phyloP scores from a whole-genome alignment of 2,113 vertebrate species.

The Rissa tridactyla region DNA sequence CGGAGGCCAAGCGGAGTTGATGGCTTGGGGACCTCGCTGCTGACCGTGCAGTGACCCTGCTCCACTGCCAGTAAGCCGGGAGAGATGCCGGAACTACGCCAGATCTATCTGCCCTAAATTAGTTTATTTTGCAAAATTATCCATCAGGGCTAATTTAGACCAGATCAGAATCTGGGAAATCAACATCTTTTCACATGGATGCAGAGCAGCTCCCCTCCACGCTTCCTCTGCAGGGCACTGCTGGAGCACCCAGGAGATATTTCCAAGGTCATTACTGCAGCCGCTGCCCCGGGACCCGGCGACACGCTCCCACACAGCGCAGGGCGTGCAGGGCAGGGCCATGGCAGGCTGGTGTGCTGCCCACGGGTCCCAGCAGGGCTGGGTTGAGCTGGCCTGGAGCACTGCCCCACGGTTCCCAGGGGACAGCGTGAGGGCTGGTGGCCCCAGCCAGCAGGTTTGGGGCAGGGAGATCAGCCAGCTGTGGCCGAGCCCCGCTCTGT shows the following conservation, averaged over 20 bases:
- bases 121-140: neutral
- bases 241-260: neutral
- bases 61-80: neutral
- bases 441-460: neutral
- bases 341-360: neutral
- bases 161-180: neutral
- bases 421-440: neutral
- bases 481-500: neutral
- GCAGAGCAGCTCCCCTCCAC: neutral
- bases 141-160: conserved; percentile 1
- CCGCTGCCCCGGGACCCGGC: neutral
- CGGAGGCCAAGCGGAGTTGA: neutral
- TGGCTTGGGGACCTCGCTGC: accelerated
- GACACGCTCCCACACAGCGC: neutral
- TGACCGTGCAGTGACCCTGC: neutral
- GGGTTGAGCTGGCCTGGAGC: neutral
- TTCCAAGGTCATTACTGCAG: neutral
- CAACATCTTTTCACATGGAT: neutral
- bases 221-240: neutral
- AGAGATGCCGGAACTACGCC: neutral
- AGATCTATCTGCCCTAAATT: conserved; percentile 1
- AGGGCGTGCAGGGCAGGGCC: neutral
- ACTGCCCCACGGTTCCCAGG: neutral
- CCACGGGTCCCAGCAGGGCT: neutral
- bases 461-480: neutral